Base-by-base conservation (phyloP, 2,797 vertebrate genomes). In the Australoheros facetus region DNA sequence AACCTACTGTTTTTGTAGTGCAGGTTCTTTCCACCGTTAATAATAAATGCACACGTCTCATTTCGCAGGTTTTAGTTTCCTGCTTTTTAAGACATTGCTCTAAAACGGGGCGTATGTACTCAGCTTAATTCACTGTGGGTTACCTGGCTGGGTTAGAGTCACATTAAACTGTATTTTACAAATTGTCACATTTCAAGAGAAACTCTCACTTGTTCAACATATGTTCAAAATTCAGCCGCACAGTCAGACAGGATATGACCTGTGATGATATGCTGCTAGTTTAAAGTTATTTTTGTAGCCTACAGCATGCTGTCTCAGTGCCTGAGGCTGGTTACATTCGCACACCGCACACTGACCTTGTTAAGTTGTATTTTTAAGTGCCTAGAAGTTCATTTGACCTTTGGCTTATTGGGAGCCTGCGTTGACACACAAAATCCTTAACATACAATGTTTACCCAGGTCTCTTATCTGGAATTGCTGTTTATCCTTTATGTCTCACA, bases 351-450 rank as follows among this genome's bases (percentile, higher is more conserved):
- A 66, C 57, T 7, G 19, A 78, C 56, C 28, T 75, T 69, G 75
- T 3, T 56, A 56, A 78, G 70, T 45, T 21, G 16, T 66, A 19
- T 66, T 34, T n/a, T 62, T 12, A 70, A 73, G 84, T 78, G 59
- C 78, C 56, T 54, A 51, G 26, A 26, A 21, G 55, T 88, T 78
- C 80, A 80, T 87, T 70, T 92, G 75, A 89, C 74, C 79, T 89
- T 91, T 91, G 51, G 71, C 34, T 70, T 5, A 9, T 26, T 74
- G 12, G 28, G 59, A 75, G 51, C 73, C 30, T 69, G 11, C 62
- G 13, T 55, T 62, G 19, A 85, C 37, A 81, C 19, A 72, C 26
- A 53, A 56, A 83, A 85, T 85, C 53, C 81, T 80, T 12, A 74
- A 84, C 71, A 55, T 71, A 6, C 21, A 14, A 9, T 90, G 79